phyloP scores from a whole-genome alignment of 2,113 vertebrate genomes.

The Puntigrus tetrazona region DNA sequence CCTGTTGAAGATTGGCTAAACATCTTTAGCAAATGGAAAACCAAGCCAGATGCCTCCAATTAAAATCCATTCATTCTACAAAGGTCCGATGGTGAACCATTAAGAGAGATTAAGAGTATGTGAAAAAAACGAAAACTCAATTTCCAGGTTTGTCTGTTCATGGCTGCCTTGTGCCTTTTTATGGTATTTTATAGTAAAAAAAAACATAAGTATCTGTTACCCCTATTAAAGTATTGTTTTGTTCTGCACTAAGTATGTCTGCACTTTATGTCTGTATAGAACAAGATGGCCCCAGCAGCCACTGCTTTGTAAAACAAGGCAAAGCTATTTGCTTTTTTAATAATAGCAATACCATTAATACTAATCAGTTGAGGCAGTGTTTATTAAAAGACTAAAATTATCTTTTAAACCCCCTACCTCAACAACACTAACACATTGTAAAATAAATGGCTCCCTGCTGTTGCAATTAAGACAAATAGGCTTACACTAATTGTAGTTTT shows the following conservation, averaged over 20 bases:
- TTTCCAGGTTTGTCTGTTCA: background rate
- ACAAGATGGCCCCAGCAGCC: background rate
- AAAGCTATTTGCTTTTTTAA: background rate
- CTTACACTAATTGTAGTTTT: background rate
- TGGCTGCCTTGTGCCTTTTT: background rate
- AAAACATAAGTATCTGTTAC: background rate
- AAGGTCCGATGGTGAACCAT: background rate
- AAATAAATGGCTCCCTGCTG: background rate
- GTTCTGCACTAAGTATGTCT: background rate
- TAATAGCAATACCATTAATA: background rate
- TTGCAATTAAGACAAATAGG: conserved; percentile 13
- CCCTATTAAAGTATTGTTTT: background rate
- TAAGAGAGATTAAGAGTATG: background rate
- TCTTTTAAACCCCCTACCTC: background rate
- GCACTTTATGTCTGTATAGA: conserved; percentile 1
- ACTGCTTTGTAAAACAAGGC: background rate
- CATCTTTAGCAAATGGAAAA: background rate
- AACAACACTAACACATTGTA: background rate
- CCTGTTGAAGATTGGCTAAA: background rate
- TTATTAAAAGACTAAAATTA: conserved; percentile 6
- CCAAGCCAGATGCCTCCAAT: background rate
- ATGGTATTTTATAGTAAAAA: background rate
- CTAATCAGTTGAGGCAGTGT: background rate
- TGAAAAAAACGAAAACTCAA: background rate
- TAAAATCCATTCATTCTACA: background rate